Base-by-base conservation (phyloP, 2,113 vertebrate species). In the Sinosuthora webbiana region DNA sequence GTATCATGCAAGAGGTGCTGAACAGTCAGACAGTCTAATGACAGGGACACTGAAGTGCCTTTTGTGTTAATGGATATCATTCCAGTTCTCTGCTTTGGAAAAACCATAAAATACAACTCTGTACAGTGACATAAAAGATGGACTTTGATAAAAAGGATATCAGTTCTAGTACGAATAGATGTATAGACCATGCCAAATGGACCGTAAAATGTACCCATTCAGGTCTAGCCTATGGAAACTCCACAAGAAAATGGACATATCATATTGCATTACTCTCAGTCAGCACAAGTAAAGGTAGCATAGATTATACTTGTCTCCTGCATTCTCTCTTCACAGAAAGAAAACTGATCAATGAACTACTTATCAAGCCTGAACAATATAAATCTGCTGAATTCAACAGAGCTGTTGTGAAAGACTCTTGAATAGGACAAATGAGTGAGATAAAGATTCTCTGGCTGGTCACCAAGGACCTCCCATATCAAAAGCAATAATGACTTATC, bases 401-500 rank as follows among this genome's bases (percentile, higher is more conserved):
- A 67, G 50, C 39, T 45, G 35, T 77, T 93, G 35, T 59, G 59
- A 85, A 91, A 87, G 79, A 88, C 0, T 3, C 59, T 25, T 81
- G 80, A 94, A 89, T 6, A 94, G 76, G 49, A 89, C 62, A 79
- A 92, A 87, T 64, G 31, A 53, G 53, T 79, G 42, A 68, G 76
- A 94, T 78, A 91, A 69, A 75, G 50, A 80, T 67, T 85, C 78
- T 77, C 68, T 88, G 92, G 84, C 71, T 90, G 90, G 75, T 80
- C 94, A 95, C 85, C 60, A 80, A 95, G 55, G 82, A 93, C 42
- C 39, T 90, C 39, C 47, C 19, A 21, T 77, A 94, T 91, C 87
- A 96, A 55, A 19, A 88, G 78, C 50, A 95, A 93, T 91, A 93
- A 87, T 70, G 55, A 94, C 92, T 95, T 94, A 94, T 83, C 82